Evolutionary conservation across 1,140 invertebrate genomes (phyloP).

Genomic region (Mylabris phalerata): DNA sequence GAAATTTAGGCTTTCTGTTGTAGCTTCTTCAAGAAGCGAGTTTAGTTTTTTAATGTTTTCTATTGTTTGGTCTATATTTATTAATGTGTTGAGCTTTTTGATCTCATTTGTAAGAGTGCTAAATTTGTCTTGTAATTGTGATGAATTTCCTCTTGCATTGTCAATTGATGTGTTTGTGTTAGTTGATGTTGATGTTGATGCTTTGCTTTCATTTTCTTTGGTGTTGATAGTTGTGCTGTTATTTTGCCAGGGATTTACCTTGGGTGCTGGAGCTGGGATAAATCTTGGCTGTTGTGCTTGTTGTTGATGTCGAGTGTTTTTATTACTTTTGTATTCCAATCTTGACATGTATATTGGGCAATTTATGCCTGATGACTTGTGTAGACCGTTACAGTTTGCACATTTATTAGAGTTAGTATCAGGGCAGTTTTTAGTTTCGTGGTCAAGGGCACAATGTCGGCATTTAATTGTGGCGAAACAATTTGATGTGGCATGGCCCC

Average conservation of each 20-base stretch:
- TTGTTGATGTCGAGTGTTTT: no score
- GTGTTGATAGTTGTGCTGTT: not conserved
- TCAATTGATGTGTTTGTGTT: not conserved
- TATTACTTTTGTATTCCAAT: not conserved
- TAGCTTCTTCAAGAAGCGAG: no score
- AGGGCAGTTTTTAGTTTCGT: slow-evolving; percentile 35
- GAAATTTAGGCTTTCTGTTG: no score
- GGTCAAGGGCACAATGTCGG: slow-evolving; percentile 36
- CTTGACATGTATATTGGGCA: not conserved
- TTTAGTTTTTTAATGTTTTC: no score
- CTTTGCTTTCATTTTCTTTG: not conserved
- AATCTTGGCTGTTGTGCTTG: no score
- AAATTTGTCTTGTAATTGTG: not conserved
- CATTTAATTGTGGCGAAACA: slow-evolving; percentile 30
- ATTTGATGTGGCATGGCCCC: slow-evolving; percentile 33
- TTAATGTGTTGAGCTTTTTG: no score
- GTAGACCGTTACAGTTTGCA: no score
- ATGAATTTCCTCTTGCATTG: not conserved
- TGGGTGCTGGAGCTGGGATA: not conserved
- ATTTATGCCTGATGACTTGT: slow-evolving; percentile 17
- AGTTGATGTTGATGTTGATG: no score
- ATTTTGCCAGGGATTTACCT: no score
- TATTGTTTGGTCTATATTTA: no score
- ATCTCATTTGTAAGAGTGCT: not conserved
- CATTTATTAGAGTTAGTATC: slow-evolving; percentile 31